Conservation (phyloP, 1,140 invertebrate genomes). For the Brevipalpus yothersi region DNA sequence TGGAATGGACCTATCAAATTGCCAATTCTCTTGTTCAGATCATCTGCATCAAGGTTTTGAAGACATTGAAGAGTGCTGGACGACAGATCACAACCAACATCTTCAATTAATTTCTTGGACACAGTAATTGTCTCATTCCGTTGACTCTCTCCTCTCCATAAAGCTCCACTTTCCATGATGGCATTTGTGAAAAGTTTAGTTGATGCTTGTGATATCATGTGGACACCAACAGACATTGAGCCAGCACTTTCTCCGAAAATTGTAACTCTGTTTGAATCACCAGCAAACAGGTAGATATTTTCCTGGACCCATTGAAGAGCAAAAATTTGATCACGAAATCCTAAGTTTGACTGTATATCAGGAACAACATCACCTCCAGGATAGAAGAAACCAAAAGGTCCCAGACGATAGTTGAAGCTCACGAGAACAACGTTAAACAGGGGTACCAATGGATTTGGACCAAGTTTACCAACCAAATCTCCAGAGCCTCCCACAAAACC, state of each 20-base stretch:
- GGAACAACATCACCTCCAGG: conserved; percentile 39
- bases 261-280: conserved; percentile 18
- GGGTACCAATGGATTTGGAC: conserved; percentile 33
- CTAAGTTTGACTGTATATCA: conserved; percentile 10
- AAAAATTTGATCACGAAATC: conserved; percentile 12
- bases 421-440: conserved; percentile 37
- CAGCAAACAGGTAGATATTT: conserved; percentile 13
- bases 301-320: conserved; percentile 13
- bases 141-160: not conserved
- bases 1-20: not conserved
- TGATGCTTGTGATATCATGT: conserved; percentile 18
- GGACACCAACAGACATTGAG: conserved; percentile 17
- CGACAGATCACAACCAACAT: not conserved
- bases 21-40: not conserved
- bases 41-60: not conserved
- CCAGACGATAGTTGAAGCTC: conserved; percentile 40
- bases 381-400: conserved; percentile 50
- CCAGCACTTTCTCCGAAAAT: conserved; percentile 26
- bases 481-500: conserved; percentile 35
- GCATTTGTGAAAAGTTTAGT: conserved; percentile 15
- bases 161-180: conserved; percentile 17
- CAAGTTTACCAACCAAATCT: conserved; percentile 24
- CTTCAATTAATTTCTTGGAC: not conserved
- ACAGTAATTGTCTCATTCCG: not conserved
- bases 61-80: not conserved